Percentiles rank a stretch among this genome's conserved stretches.
Conservation (phyloP, 2,797 vertebrate species). For the Syngnathus rostellatus region DNA sequence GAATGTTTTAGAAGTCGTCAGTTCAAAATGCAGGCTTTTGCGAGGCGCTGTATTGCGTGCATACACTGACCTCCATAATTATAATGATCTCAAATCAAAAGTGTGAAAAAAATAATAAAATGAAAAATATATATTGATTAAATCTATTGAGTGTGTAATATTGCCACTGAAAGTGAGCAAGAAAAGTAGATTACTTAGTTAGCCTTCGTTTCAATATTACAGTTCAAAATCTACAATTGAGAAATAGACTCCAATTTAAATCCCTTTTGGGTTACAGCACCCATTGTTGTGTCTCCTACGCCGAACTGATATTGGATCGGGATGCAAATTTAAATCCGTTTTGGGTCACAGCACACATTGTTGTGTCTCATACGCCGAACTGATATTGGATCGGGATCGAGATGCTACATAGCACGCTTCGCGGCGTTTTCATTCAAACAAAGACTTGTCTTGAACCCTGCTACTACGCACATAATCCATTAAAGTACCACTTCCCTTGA, state of each 20-base stretch:
- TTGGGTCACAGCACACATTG: background rate
- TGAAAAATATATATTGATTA: background rate
- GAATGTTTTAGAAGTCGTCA: background rate
- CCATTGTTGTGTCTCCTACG: background rate
- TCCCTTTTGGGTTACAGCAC: background rate
- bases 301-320: background rate
- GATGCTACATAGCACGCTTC: background rate
- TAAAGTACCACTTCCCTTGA: background rate
- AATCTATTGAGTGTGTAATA: too few relatives aligned
- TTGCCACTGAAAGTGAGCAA: too few relatives aligned
- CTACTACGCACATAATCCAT: background rate
- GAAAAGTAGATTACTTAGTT: background rate
- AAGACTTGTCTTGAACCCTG: background rate
- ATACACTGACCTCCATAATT: too few relatives aligned
- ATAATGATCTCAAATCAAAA: background rate
- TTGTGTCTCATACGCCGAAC: background rate
- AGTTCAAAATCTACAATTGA: too few relatives aligned
- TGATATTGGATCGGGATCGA: background rate
- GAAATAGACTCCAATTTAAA: background rate
- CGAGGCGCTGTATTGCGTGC: too few relatives aligned
- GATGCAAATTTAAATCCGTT: background rate
- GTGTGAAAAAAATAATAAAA: background rate
- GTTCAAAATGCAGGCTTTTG: background rate
- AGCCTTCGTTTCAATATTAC: too few relatives aligned
- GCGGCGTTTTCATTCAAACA: constrained; percentile 5